Evolutionary conservation across 2,797 vertebrate genomes (phyloP).

Genomic region (Allenopithecus nigroviridis): DNA sequence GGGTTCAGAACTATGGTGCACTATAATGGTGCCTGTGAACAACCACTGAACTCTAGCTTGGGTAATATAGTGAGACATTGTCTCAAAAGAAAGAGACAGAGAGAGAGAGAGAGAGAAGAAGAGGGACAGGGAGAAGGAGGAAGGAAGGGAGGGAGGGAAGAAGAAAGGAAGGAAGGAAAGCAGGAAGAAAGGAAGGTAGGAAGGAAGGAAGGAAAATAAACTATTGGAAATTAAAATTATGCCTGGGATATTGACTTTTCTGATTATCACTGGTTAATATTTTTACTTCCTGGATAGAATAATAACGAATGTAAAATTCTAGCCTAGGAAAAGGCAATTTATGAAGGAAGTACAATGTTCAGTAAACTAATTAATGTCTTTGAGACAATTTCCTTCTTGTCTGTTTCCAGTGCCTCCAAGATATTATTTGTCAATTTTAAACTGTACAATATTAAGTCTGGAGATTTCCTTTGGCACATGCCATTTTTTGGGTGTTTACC

Average conservation of each 20-base stretch:
- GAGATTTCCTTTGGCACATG: not conserved
- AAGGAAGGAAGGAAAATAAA: not conserved
- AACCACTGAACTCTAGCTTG: not conserved
- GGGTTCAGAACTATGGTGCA: not conserved
- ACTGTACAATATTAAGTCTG: not conserved
- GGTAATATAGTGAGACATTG: not conserved
- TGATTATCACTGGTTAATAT: not conserved
- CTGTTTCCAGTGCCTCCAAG: not conserved
- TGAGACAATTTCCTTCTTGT: not conserved
- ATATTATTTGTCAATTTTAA: not conserved
- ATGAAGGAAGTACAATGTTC: not conserved
- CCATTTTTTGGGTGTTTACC: not conserved
- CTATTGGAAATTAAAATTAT: not conserved
- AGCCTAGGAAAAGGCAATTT: not conserved
- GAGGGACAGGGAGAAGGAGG: not conserved
- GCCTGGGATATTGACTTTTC: not conserved
- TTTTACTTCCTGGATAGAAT: not conserved
- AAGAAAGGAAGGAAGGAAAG: too few species aligned
- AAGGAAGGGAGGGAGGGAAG: not conserved
- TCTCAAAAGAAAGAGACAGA: not conserved
- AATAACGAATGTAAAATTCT: not conserved
- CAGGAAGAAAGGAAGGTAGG: too few species aligned
- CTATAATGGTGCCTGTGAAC: not conserved
- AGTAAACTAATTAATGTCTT: not conserved
- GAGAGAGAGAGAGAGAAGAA: not conserved